Conservation (phyloP, 2,797 vertebrate genomes). For the Lateolabrax maculatus region DNA sequence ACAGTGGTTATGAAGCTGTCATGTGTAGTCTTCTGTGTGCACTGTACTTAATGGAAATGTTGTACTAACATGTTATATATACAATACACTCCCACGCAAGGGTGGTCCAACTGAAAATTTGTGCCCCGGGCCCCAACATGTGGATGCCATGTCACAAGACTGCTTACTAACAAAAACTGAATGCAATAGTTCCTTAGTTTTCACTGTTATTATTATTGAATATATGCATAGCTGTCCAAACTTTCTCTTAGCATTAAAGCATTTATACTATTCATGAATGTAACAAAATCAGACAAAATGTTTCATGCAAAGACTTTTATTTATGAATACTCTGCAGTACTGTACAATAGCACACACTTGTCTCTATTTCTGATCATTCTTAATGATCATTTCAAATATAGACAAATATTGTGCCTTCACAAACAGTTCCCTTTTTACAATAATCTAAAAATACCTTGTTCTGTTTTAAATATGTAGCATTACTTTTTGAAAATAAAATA, state of each 20-base stretch:
- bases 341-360: slow-evolving; percentile 84
- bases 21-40: too few relatives aligned
- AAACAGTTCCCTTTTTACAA: slow-evolving; percentile 85
- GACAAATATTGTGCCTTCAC: slow-evolving; percentile 81
- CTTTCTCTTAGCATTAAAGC: not conserved
- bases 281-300: slow-evolving; percentile 45
- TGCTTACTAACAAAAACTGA: too few relatives aligned
- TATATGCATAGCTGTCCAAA: not conserved
- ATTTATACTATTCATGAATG: not conserved
- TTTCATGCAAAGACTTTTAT: slow-evolving; percentile 90
- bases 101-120: too few relatives aligned
- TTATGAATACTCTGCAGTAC: slow-evolving; percentile 85
- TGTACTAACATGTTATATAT: too few relatives aligned
- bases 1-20: too few relatives aligned
- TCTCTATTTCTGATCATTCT: slow-evolving; percentile 79
- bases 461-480: slow-evolving; percentile 87
- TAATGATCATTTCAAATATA: slow-evolving; percentile 77
- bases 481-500: slow-evolving; percentile 87
- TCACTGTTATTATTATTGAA: too few relatives aligned
- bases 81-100: too few relatives aligned
- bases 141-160: too few relatives aligned
- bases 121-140: too few relatives aligned
- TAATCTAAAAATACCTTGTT: slow-evolving; percentile 88
- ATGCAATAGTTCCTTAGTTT: too few relatives aligned
- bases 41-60: too few relatives aligned